Percentiles rank a stretch among this genome's conserved stretches.
Evolutionary conservation across 2,888 invertebrate genomes (phyloP).

Genomic region (Heliconius sara): DNA sequence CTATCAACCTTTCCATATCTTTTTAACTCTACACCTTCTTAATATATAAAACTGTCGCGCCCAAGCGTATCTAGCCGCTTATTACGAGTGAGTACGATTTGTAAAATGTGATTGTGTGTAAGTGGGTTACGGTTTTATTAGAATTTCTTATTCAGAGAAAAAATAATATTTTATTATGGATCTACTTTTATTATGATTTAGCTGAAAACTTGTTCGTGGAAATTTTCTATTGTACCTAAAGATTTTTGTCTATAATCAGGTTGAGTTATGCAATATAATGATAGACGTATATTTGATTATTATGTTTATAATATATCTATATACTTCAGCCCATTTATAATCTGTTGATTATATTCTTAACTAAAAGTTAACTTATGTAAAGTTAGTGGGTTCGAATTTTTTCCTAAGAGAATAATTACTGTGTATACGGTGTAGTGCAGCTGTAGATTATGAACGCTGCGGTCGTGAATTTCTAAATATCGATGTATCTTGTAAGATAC

Average conservation of each 20-base stretch:
- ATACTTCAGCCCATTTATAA: neutral
- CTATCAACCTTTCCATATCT: neutral
- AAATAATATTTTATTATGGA: conserved; percentile 23
- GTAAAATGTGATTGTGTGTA: conserved; percentile 25
- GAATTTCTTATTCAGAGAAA: conserved; percentile 18
- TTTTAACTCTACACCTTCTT: neutral
- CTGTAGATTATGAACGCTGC: too few relatives aligned
- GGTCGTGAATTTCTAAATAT: too few relatives aligned
- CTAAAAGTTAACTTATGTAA: too few relatives aligned
- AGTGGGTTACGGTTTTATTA: conserved; percentile 31
- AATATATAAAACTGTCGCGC: conserved; percentile 2
- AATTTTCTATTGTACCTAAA: neutral
- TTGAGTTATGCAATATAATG: neutral
- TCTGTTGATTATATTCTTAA: too few relatives aligned
- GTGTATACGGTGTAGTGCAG: too few relatives aligned
- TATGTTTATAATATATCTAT: neutral
- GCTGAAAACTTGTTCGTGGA: neutral
- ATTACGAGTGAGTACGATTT: conserved; percentile 7
- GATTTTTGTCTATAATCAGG: neutral
- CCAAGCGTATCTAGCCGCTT: neutral
- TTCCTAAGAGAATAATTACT: too few relatives aligned
- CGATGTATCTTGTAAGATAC: too few relatives aligned
- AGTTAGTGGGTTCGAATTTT: too few relatives aligned
- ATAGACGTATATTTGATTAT: neutral
- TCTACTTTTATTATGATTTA: conserved; percentile 23